These are phyloP conservation scores for Subacronicta megacephala DNA, from an alignment of 2,888 invertebrate genomes.

Conservation along the genomic window DNA sequence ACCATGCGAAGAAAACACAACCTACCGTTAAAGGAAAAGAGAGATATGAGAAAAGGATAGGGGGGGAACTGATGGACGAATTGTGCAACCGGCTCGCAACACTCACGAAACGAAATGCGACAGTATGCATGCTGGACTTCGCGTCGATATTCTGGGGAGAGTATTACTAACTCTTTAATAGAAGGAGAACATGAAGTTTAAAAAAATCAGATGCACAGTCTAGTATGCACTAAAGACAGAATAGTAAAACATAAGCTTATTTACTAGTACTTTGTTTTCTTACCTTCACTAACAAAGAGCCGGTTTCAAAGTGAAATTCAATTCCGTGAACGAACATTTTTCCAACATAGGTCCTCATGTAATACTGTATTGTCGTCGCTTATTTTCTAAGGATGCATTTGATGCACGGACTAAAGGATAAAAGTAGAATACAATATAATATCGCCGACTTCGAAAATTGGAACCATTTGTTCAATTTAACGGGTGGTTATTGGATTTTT, in stretches of 20 bases:
- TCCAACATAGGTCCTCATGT: constrained; percentile 55
- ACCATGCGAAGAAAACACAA: too few species aligned
- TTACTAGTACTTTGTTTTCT: constrained; percentile 66
- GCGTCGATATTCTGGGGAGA: too few species aligned
- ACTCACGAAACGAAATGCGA: too few species aligned
- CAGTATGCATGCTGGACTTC: too few species aligned
- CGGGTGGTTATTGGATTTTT: constrained; percentile 33
- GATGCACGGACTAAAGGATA: constrained; percentile 52
- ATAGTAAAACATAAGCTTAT: constrained; percentile 65
- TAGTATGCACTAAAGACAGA: constrained; percentile 38
- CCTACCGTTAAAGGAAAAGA: too few species aligned
- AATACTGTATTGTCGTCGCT: constrained; percentile 51
- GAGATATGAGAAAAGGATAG: too few species aligned
- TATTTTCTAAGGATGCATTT: constrained; percentile 63
- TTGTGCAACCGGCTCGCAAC: too few species aligned
- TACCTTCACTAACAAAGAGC: constrained; percentile 65
- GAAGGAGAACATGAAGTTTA: constrained; percentile 45
- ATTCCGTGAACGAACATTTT: constrained; percentile 65
- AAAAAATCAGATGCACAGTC: constrained; percentile 30
- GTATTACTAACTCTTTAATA: too few species aligned
- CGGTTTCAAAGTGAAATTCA: constrained; percentile 68
- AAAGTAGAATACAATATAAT: constrained; percentile 35
- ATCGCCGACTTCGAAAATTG: constrained; percentile 38
- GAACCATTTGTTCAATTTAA: constrained; percentile 39
- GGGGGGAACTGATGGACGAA: too few species aligned